Evolutionary conservation across 2,888 invertebrate genomes (phyloP).

Genomic region (Julus scanicus): DNA sequence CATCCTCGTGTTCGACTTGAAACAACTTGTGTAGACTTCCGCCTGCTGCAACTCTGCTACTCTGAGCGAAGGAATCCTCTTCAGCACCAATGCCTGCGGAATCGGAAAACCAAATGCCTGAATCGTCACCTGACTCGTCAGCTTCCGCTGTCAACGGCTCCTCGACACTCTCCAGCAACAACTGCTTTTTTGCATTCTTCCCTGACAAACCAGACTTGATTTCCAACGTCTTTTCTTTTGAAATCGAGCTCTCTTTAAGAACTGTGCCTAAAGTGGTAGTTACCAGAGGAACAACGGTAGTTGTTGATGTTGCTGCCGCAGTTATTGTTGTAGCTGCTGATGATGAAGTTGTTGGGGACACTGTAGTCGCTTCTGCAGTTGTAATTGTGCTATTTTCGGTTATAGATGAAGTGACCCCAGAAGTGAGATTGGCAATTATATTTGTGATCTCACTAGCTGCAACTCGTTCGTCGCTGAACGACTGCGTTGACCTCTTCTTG

Average conservation of each 20-base stretch:
- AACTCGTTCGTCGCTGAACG: background rate
- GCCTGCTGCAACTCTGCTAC: background rate
- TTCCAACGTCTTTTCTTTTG: background rate
- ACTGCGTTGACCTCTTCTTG: slow-evolving; percentile 40
- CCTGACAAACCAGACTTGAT: slow-evolving; percentile 4
- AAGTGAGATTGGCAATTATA: background rate
- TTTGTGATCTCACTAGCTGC: slow-evolving; percentile 11
- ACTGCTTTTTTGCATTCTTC: slow-evolving; percentile 13
- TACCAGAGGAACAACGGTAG: background rate
- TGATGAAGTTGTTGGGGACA: background rate
- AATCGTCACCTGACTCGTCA: slow-evolving; percentile 56
- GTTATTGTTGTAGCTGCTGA: slow-evolving; percentile 18
- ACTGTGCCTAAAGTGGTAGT: slow-evolving; percentile 5
- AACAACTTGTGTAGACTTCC: slow-evolving; percentile 11
- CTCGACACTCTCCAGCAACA: slow-evolving; percentile 3
- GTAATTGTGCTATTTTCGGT: background rate
- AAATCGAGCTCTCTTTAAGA: background rate
- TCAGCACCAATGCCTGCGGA: background rate
- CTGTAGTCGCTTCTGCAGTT: background rate
- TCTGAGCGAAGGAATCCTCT: background rate
- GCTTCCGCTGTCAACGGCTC: slow-evolving; percentile 44
- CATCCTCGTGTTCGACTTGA: slow-evolving; percentile 21
- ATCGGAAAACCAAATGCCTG: slow-evolving; percentile 55
- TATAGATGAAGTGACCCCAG: background rate
- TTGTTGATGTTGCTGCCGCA: slow-evolving; percentile 43